phyloP scores from a whole-genome alignment of 1,140 invertebrate species.

The Conus betulinus region DNA sequence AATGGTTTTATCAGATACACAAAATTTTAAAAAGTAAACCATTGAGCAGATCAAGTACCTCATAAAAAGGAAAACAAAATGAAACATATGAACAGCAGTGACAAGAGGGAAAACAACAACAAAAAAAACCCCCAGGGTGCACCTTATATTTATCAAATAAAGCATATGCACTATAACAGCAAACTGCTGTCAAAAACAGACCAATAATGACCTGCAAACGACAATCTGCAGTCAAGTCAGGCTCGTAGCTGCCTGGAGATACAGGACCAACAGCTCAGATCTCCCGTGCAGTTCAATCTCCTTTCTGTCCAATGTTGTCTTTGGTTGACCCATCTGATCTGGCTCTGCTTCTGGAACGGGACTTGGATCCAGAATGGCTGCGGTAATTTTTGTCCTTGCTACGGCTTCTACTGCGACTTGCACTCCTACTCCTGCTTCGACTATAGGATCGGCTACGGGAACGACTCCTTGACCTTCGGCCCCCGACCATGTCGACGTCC shows the following conservation, averaged over 20 bases:
- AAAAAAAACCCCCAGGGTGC: too few relatives aligned
- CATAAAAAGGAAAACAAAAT: too few relatives aligned
- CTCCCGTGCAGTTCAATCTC: constrained; percentile 19
- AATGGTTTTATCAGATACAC: too few relatives aligned
- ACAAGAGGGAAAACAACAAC: too few relatives aligned
- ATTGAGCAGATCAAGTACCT: too few relatives aligned
- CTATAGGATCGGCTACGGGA: constrained; percentile 79
- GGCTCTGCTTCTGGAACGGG: constrained; percentile 41
- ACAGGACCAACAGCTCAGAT: not conserved
- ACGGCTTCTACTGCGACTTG: constrained; percentile 39
- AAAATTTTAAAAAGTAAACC: too few relatives aligned
- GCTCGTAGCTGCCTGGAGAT: not conserved
- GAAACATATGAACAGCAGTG: too few relatives aligned
- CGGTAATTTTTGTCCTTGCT: constrained; percentile 74
- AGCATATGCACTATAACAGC: too few relatives aligned
- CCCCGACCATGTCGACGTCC: constrained; percentile 57
- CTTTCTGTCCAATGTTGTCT: constrained; percentile 25
- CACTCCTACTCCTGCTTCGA: constrained; percentile 57
- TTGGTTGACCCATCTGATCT: constrained; percentile 34
- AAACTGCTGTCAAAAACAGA: not conserved
- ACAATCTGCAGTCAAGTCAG: not conserved
- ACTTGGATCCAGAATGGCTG: constrained; percentile 74
- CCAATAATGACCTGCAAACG: constrained; percentile 31
- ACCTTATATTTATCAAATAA: too few relatives aligned
- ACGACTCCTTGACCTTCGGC: constrained; percentile 74